Conservation (phyloP, 2,888 invertebrate genomes). For the Aleiodes alternator region DNA sequence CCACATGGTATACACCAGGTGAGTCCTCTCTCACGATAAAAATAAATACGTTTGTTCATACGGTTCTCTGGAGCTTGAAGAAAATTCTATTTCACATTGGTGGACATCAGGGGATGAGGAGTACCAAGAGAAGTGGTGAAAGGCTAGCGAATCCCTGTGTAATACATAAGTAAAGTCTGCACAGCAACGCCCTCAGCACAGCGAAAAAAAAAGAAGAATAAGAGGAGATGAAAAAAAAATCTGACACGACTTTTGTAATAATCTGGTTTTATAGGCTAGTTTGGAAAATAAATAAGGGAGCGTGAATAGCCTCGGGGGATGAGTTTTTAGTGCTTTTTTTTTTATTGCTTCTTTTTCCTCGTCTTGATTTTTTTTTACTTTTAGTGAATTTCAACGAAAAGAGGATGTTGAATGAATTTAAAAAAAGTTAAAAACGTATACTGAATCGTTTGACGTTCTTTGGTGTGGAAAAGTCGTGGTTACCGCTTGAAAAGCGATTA, state of each 20-base stretch:
- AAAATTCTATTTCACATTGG: conserved; percentile 45
- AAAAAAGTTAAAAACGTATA: background rate
- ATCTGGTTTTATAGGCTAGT: conserved; percentile 14
- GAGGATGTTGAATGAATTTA: background rate
- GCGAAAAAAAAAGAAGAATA: background rate
- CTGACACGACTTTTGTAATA: background rate
- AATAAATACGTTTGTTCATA: conserved; percentile 59
- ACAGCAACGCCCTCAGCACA: background rate
- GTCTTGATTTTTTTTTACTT: background rate
- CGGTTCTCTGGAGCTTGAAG: conserved; percentile 43
- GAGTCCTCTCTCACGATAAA: conserved; percentile 56
- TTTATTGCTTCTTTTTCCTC: background rate
- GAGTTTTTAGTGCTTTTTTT: conserved; percentile 10
- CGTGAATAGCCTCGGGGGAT: conserved; percentile 9
- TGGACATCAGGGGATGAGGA: background rate
- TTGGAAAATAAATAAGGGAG: conserved; percentile 22
- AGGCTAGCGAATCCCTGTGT: background rate
- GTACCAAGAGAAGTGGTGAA: too few relatives aligned
- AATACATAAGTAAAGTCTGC: conserved; percentile 22
- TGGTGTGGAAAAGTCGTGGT: conserved; percentile 32
- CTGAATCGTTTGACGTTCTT: conserved; percentile 28
- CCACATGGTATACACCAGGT: conserved; percentile 46
- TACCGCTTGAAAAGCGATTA: conserved; percentile 28
- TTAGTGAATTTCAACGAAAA: background rate
- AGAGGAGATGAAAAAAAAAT: background rate